Conservation (phyloP, 2,888 invertebrate genomes). For the Drosophila ochracea region DNA sequence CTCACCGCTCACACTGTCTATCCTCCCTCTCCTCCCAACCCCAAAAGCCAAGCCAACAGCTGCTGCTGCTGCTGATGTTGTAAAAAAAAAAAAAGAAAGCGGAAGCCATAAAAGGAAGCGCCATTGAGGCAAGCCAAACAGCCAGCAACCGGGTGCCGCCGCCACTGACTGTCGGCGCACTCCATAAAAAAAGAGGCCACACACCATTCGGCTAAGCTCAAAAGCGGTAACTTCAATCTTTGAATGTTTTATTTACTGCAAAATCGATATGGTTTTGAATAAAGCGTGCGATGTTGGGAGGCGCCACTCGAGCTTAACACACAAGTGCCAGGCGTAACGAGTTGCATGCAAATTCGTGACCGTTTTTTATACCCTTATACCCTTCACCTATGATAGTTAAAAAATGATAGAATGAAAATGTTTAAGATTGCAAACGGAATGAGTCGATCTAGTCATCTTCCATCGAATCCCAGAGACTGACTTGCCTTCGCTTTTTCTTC, state of each 20-base stretch:
- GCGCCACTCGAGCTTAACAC: constrained; percentile 71
- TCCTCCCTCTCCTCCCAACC: constrained; percentile 13
- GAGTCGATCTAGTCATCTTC: neutral
- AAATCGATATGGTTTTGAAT: constrained; percentile 70
- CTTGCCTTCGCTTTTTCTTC: neutral
- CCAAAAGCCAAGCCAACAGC: constrained; percentile 49
- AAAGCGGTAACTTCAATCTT: constrained; percentile 80
- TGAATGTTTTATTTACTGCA: constrained; percentile 80
- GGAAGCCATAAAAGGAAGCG: constrained; percentile 80
- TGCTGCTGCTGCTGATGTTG: constrained; percentile 54
- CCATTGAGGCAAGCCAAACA: constrained; percentile 58
- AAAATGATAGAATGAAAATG: neutral
- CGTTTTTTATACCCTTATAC: constrained; percentile 20
- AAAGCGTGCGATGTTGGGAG: constrained; percentile 16
- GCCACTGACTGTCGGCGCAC: constrained; percentile 57
- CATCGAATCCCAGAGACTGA: neutral
- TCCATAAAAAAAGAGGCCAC: constrained; percentile 75
- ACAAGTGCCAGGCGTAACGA: constrained; percentile 78
- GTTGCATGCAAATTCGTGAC: constrained; percentile 76
- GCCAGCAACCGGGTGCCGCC: constrained; percentile 34
- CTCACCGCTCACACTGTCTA: neutral
- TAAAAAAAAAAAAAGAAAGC: constrained; percentile 41
- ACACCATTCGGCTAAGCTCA: constrained; percentile 80
- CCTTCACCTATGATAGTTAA: neutral
- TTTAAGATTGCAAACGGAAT: neutral